phyloP scores from a whole-genome alignment of 2,113 vertebrate genomes.

The Probosciger aterrimus region DNA sequence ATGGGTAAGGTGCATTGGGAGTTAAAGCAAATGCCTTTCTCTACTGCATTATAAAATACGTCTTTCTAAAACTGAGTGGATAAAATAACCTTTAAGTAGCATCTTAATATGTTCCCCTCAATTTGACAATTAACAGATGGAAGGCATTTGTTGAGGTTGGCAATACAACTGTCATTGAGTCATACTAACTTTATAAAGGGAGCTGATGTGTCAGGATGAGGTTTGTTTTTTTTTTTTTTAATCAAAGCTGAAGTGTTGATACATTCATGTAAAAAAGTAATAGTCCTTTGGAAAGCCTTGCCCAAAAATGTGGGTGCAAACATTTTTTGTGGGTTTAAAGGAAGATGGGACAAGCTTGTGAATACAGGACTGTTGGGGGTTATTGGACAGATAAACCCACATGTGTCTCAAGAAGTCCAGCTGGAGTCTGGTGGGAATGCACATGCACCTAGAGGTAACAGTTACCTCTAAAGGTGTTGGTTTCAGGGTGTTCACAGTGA shows the following conservation, averaged over 20 bases:
- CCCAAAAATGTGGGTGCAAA: neutral
- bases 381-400: neutral
- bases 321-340: neutral
- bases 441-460: neutral
- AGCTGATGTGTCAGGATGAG: neutral
- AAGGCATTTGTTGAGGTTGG: neutral
- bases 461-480: neutral
- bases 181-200: neutral
- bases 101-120: neutral
- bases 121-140: slow-evolving; percentile 30
- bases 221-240: neutral
- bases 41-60: neutral
- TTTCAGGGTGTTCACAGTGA: neutral
- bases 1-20: neutral
- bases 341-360: neutral
- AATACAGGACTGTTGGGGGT: neutral
- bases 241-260: neutral
- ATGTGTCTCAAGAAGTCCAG: neutral
- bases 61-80: neutral
- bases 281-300: neutral
- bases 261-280: rapidly evolving
- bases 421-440: neutral
- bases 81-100: slow-evolving; percentile 12
- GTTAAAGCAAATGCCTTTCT: neutral
- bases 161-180: neutral